These are phyloP conservation scores for Bellardia bayeri DNA, from an alignment of 2,888 invertebrate species.

Conservation along the genomic window DNA sequence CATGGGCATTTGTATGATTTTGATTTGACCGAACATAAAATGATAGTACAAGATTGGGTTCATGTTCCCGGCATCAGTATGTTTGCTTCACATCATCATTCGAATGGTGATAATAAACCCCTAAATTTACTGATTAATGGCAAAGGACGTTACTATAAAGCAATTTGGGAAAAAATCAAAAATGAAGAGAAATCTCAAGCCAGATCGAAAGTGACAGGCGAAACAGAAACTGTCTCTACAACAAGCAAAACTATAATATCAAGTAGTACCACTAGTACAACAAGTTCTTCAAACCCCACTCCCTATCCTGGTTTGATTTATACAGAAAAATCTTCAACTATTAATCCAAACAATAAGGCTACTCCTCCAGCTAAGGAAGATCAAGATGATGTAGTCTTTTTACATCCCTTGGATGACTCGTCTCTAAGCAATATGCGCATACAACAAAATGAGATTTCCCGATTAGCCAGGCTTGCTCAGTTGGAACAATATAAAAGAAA, in stretches of 20 bases:
- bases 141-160: conserved; percentile 86
- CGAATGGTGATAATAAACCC: conserved; percentile 92
- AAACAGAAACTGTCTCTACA: background rate
- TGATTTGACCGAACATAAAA: conserved; percentile 90
- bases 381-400: conserved; percentile 37
- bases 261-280: background rate
- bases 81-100: conserved; percentile 94
- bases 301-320: background rate
- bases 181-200: conserved; percentile 7
- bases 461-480: conserved; percentile 45
- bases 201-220: background rate
- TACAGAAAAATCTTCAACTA: conserved; percentile 2
- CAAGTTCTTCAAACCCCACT: background rate
- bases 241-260: background rate
- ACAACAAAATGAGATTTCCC: conserved; percentile 72
- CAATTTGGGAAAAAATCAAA: conserved; percentile 78
- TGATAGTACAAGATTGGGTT: conserved; percentile 93
- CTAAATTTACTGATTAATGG: conserved; percentile 93
- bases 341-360: background rate
- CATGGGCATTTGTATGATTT: conserved; percentile 90
- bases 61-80: conserved; percentile 89
- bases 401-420: conserved; percentile 56
- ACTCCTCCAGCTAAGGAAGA: background rate
- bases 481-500: background rate
- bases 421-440: conserved; percentile 39